A percentile compares a stretch with the other conserved stretches of the same genome.
These are phyloP conservation scores for Carassius gibelio DNA, from an alignment of 2,113 vertebrate species.

Conservation along the genomic window DNA sequence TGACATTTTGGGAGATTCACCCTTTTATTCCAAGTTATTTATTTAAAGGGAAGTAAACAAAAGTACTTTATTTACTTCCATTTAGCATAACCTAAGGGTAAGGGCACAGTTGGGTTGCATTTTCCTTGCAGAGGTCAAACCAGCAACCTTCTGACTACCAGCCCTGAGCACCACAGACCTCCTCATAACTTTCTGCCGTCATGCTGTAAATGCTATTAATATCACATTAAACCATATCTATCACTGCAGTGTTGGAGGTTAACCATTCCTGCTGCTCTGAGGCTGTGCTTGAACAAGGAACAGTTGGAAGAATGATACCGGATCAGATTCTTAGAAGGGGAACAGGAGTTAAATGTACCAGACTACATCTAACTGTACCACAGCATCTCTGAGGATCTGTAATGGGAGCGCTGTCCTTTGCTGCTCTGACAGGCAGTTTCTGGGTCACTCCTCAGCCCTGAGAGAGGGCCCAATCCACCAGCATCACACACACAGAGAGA, in stretches of 20 bases:
- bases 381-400: conserved; percentile 56
- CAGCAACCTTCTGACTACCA: background rate
- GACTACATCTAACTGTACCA: conserved; percentile 21
- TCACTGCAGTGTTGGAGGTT: background rate
- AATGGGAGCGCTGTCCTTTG: conserved; percentile 70
- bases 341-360: conserved; percentile 25
- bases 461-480: conserved; percentile 70
- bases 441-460: conserved; percentile 79
- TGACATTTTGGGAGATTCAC: background rate
- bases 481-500: conserved; percentile 60
- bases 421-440: conserved; percentile 71
- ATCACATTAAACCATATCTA: conserved; percentile 13
- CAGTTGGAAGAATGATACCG: background rate
- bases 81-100: too few relatives aligned
- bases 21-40: background rate
- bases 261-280: background rate
- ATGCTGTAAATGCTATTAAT: conserved; percentile 15
- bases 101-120: too few relatives aligned
- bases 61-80: background rate
- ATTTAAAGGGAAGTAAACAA: background rate
- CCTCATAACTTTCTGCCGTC: background rate
- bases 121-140: background rate
- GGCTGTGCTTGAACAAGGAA: background rate
- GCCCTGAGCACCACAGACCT: background rate
- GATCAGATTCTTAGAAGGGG: background rate